Conservation (phyloP, 2,797 vertebrate genomes). For the Fundulus diaphanus region DNA sequence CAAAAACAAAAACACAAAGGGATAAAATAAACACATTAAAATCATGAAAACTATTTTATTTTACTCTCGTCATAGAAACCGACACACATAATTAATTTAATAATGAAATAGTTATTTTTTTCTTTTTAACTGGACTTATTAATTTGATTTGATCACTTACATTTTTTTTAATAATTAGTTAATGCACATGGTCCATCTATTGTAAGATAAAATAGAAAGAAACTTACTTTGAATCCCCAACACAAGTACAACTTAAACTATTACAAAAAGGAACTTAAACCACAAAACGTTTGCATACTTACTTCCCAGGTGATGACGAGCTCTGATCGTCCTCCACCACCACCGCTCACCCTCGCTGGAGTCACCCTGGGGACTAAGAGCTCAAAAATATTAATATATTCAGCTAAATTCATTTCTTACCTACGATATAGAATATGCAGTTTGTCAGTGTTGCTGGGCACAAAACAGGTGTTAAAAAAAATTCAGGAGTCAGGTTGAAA, state of each 20-base stretch:
- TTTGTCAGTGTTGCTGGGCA: not conserved
- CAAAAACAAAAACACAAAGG: not conserved
- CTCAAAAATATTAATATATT: slow-evolving; percentile 3
- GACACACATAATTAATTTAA: too few species aligned
- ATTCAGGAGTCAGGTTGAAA: not conserved
- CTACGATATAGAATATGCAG: not conserved
- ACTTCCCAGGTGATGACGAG: slow-evolving; percentile 98
- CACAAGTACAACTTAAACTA: not conserved
- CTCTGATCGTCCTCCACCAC: slow-evolving; percentile 91
- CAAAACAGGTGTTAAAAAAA: not conserved
- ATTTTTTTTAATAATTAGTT: not conserved
- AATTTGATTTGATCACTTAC: too few species aligned
- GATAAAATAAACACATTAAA: not conserved
- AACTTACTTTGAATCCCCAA: not conserved
- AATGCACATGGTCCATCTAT: not conserved
- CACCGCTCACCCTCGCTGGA: slow-evolving; percentile 90
- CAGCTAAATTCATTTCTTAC: not conserved
- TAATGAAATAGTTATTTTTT: too few species aligned
- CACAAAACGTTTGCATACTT: slow-evolving; percentile 38
- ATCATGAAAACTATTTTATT: slow-evolving; percentile 8
- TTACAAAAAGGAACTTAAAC: not conserved
- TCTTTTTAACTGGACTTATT: not conserved
- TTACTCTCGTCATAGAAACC: not conserved
- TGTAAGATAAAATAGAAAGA: not conserved
- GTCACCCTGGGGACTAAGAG: slow-evolving; percentile 89